Percentiles rank a stretch among this genome's conserved stretches.
Conservation (phyloP, 2,797 vertebrate species). For the Sebastes kiyomatsui region DNA sequence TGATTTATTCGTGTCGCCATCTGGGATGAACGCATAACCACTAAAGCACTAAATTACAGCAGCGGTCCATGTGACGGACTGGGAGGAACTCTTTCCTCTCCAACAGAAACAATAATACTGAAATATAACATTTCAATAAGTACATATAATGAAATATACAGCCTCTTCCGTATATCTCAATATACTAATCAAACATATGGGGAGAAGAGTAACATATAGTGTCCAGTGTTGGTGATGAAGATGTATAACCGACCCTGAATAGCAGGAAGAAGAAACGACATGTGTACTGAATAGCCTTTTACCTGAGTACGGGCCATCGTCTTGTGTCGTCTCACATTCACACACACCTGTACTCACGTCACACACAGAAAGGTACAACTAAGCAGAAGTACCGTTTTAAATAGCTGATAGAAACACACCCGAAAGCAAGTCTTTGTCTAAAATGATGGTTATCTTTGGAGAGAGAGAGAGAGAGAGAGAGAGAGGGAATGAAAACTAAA, state of each 20-base stretch:
- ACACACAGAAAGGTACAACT: constrained; percentile 40
- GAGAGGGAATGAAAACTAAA: constrained; percentile 2
- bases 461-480: constrained; percentile 25
- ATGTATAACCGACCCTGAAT: not conserved
- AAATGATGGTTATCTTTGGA: constrained; percentile 73
- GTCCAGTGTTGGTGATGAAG: not conserved
- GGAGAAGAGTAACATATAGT: not conserved
- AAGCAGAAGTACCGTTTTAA: constrained; percentile 61
- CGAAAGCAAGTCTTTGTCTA: constrained; percentile 54
- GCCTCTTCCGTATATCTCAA: constrained; percentile 46
- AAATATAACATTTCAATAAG: constrained; percentile 53
- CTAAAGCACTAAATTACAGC: constrained; percentile 70
- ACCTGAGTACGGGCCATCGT: constrained; percentile 61
- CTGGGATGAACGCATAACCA: constrained; percentile 20
- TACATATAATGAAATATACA: constrained; percentile 56
- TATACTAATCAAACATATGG: constrained; percentile 22
- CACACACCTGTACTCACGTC: constrained; percentile 1
- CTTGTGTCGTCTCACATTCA: constrained; percentile 4
- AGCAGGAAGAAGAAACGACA: not conserved
- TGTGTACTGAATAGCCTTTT: constrained; percentile 43
- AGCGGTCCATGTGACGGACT: constrained; percentile 34
- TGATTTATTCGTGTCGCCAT: not conserved
- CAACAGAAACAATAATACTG: constrained; percentile 53
- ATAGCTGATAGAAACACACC: constrained; percentile 61
- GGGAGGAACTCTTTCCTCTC: constrained; percentile 7